Base-by-base conservation (phyloP, 2,888 invertebrate species). In the Spodoptera littoralis region DNA sequence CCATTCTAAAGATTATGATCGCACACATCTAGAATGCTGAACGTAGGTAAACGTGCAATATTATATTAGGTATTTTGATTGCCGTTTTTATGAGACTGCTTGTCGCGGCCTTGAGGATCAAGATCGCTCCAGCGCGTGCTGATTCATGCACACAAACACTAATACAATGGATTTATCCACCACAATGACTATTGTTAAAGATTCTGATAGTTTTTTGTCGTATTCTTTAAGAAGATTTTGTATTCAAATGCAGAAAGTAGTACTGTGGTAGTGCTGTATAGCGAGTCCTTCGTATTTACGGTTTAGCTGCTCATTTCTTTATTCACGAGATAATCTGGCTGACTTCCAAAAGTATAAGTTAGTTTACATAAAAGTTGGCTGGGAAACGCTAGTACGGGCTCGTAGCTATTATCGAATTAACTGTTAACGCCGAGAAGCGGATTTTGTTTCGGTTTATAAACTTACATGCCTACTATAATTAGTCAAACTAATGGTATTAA, bases 101-200 rank as follows among this genome's bases (percentile, higher is more conserved):
- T 51, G 45, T 47, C 41, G 62, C 66, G 74, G 70, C 84, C 84
- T 84, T 81, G 82, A 60, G 41, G 43, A 60, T 51, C 67, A 73
- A 79, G 77, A 76, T 71, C 73, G 50, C 60, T 62, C 18, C 55
- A 59, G 74, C 79, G 80, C 74, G 66, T 64, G 71, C 75, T 82
- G 85, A 89, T 66, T 89, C 88, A 87, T 80, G 82, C 80, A 75
- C 80, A 75, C 77, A 74, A 82, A 83, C 77, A 80, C 79, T 81
- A 79, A 57, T 74, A 86, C 82, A 85, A 86, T 83, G 79, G 75
- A 84, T 84, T 84, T 80, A 70, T 80, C 79, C 78, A 70, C 68
- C 78, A 88, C 88, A 90, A 90, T 87, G 78, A 79, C 81, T 81
- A 89, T 90, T 90, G 90, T 91, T 75, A 68, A 70, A 45, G 60